Percentiles rank a stretch among this genome's conserved stretches.
These are phyloP conservation scores for Rhamphomyia laevipes DNA, from an alignment of 2,888 invertebrate species.

Conservation along the genomic window DNA sequence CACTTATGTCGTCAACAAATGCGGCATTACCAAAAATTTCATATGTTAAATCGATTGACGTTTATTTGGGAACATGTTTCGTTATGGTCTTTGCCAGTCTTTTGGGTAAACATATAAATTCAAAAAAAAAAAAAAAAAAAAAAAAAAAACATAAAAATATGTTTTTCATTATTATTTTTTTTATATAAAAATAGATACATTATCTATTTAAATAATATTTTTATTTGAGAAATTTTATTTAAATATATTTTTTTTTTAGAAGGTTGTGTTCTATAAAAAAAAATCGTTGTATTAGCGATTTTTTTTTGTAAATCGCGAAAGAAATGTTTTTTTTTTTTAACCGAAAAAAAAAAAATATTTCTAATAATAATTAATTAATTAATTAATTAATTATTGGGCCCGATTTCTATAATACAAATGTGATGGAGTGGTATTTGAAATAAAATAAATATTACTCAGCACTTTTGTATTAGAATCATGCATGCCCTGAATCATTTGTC, in stretches of 20 bases:
- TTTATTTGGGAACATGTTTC: slow-evolving; percentile 95
- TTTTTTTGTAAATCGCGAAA: too few species aligned
- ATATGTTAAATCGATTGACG: slow-evolving; percentile 95
- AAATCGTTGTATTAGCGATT: too few species aligned
- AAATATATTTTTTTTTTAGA: too few species aligned
- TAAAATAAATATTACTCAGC: neutral
- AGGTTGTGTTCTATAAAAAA: too few species aligned
- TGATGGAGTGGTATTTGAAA: neutral
- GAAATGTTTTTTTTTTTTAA: too few species aligned
- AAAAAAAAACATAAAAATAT: too few species aligned
- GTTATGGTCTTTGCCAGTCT: slow-evolving; percentile 98
- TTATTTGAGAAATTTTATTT: too few species aligned
- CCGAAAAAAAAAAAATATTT: too few species aligned
- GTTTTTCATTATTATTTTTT: too few species aligned
- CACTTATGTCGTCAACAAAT: slow-evolving; percentile 92
- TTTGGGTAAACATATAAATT: slow-evolving; percentile 55
- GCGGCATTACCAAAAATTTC: slow-evolving; percentile 96
- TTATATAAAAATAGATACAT: too few species aligned
- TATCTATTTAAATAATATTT: too few species aligned
- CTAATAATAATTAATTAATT: slow-evolving; percentile 6
- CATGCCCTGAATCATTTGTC: slow-evolving; percentile 1
- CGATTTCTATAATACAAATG: neutral
- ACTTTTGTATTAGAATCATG: slow-evolving; percentile 2
- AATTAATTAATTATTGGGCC: slow-evolving; percentile 3
- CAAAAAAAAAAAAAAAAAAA: too few species aligned